Percentiles rank a stretch among this genome's conserved stretches.
phyloP scores from a whole-genome alignment of 2,797 vertebrate species.

The Karalla daura region DNA sequence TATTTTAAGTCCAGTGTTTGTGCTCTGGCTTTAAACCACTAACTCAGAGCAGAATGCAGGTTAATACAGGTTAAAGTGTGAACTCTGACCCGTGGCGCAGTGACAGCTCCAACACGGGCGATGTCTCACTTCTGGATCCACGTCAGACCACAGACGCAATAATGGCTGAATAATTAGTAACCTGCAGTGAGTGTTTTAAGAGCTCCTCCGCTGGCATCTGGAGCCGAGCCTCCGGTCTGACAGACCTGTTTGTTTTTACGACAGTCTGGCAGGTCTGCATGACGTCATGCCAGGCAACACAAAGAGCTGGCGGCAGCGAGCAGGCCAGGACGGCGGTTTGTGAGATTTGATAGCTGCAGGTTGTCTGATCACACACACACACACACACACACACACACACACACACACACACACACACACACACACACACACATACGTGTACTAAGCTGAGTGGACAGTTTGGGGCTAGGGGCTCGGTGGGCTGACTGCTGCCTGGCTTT shows the following conservation, averaged over 20 bases:
- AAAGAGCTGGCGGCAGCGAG: conserved; percentile 2
- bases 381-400: conserved; percentile 19
- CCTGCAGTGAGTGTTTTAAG: conserved; percentile 6
- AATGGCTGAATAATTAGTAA: background rate
- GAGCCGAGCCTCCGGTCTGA: conserved; percentile 16
- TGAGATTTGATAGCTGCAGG: conserved; percentile 42
- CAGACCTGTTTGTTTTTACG: conserved; percentile 28
- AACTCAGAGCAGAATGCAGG: background rate
- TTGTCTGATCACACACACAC: conserved; percentile 47
- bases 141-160: background rate
- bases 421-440: conserved; percentile 18
- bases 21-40: background rate
- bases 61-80: background rate
- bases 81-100: background rate
- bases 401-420: conserved; percentile 20
- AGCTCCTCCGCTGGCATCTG: background rate
- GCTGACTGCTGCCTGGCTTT: conserved; percentile 80
- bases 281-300: conserved; percentile 39
- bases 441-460: conserved; percentile 84
- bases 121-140: background rate
- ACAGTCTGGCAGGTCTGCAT: conserved; percentile 40
- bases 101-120: background rate
- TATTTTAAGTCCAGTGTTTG: background rate
- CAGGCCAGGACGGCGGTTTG: conserved; percentile 7
- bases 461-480: conserved; percentile 70